phyloP scores from a whole-genome alignment of 2,113 vertebrate genomes.

The Blennius ocellaris region DNA sequence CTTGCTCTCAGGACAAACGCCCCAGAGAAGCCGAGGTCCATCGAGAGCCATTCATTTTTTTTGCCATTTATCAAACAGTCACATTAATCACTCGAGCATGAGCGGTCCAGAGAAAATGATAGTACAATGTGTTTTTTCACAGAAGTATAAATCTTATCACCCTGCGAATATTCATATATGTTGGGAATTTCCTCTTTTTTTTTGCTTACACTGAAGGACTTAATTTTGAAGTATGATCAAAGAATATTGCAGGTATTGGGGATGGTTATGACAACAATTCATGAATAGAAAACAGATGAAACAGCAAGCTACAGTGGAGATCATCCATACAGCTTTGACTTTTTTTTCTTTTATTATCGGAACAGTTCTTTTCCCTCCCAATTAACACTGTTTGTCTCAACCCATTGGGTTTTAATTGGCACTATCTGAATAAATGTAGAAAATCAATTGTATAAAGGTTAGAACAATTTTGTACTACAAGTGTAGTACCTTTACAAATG shows the following conservation, averaged over 20 bases:
- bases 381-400: too few relatives aligned
- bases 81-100: slow-evolving; percentile 46
- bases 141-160: slow-evolving; percentile 38
- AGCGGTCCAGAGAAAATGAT: slow-evolving; percentile 40
- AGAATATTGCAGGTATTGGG: slow-evolving; percentile 15
- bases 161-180: slow-evolving; percentile 29
- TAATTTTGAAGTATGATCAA: slow-evolving; percentile 17
- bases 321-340: too few relatives aligned
- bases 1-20: slow-evolving; percentile 30
- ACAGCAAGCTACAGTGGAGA: too few relatives aligned
- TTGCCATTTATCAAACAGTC: slow-evolving; percentile 49
- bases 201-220: slow-evolving; percentile 34
- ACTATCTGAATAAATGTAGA: too few relatives aligned
- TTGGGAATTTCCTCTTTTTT: slow-evolving; percentile 35
- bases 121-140: slow-evolving; percentile 21
- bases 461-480: too few relatives aligned
- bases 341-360: too few relatives aligned
- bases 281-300: too few relatives aligned
- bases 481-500: neutral
- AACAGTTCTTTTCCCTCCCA: too few relatives aligned
- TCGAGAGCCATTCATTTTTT: slow-evolving; percentile 50
- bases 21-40: slow-evolving; percentile 19
- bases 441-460: too few relatives aligned
- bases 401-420: too few relatives aligned
- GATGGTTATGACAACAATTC: neutral